Percentiles rank a stretch among this genome's conserved stretches.
Evolutionary conservation across 2,888 invertebrate species (phyloP).

Genomic region (Ectemnius continuus): DNA sequence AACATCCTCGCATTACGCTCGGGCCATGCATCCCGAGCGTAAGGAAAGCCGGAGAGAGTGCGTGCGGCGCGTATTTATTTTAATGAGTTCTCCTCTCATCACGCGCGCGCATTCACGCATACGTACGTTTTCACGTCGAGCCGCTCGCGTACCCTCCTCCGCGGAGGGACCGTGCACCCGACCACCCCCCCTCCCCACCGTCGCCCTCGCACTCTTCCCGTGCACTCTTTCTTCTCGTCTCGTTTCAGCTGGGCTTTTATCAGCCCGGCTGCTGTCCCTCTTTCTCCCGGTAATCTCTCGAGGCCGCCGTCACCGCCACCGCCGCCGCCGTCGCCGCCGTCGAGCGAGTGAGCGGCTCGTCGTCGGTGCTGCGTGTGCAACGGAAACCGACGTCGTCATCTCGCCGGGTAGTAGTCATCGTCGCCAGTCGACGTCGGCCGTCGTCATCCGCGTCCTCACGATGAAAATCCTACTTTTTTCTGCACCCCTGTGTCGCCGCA

Average conservation of each 20-base stretch:
- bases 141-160: constrained; percentile 3
- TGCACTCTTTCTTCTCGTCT: constrained; percentile 41
- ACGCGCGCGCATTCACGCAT: constrained; percentile 62
- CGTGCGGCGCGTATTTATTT: constrained; percentile 69
- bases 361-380: constrained; percentile 34
- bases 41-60: constrained; percentile 41
- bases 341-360: too few relatives aligned
- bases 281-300: constrained; percentile 18
- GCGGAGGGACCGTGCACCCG: not conserved
- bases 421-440: constrained; percentile 13
- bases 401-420: constrained; percentile 12
- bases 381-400: constrained; percentile 33
- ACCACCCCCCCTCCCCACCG: constrained; percentile 24
- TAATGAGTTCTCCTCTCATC: constrained; percentile 69
- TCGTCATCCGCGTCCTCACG: constrained; percentile 49
- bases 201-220: constrained; percentile 28
- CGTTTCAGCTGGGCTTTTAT: constrained; percentile 32
- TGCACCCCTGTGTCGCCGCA: constrained; percentile 57
- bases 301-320: not conserved
- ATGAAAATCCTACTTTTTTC: constrained; percentile 68
- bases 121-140: constrained; percentile 46
- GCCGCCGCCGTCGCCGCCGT: not conserved
- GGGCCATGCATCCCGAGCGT: constrained; percentile 38
- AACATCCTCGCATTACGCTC: constrained; percentile 40
- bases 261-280: constrained; percentile 27